A percentile compares a stretch with the other conserved stretches of the same genome.
Conservation (phyloP, 1,140 invertebrate species). For the Tribolium castaneum region DNA sequence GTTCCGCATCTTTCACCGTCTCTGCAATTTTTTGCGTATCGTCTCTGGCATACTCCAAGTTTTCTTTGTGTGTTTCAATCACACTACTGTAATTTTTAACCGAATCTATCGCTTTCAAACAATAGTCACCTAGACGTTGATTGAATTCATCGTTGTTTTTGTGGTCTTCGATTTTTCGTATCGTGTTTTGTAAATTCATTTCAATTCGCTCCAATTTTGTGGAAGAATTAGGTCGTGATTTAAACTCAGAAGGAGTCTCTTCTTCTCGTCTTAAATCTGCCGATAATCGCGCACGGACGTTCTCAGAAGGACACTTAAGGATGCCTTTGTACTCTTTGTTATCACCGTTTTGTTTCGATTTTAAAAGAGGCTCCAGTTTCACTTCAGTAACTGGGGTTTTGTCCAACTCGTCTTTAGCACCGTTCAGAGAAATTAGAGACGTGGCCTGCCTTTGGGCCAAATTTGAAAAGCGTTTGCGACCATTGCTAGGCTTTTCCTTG, state of each 20-base stretch:
- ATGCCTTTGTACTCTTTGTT: conserved; percentile 38
- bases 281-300: conserved; percentile 51
- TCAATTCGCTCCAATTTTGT: conserved; percentile 61
- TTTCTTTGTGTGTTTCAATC: conserved; percentile 65
- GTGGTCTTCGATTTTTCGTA: conserved; percentile 27
- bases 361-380: conserved; percentile 48
- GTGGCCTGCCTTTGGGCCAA: conserved; percentile 34
- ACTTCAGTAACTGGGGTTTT: conserved; percentile 51
- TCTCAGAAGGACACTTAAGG: conserved; percentile 52
- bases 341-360: conserved; percentile 24
- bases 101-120: conserved; percentile 65
- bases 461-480: conserved; percentile 39
- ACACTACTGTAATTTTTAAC: conserved; percentile 66
- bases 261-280: not conserved
- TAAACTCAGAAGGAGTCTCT: not conserved
- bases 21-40: conserved; percentile 64
- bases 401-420: conserved; percentile 34
- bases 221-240: conserved; percentile 30
- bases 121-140: conserved; percentile 61
- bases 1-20: conserved; percentile 64
- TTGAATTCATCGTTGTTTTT: conserved; percentile 48
- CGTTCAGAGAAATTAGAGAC: conserved; percentile 46
- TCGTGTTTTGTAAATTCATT: conserved; percentile 41
- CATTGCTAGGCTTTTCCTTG: conserved; percentile 51
- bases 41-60: conserved; percentile 62